Evolutionary conservation across 2,113 vertebrate species (phyloP).

Genomic region (Sinocyclocheilus maitianheensis): DNA sequence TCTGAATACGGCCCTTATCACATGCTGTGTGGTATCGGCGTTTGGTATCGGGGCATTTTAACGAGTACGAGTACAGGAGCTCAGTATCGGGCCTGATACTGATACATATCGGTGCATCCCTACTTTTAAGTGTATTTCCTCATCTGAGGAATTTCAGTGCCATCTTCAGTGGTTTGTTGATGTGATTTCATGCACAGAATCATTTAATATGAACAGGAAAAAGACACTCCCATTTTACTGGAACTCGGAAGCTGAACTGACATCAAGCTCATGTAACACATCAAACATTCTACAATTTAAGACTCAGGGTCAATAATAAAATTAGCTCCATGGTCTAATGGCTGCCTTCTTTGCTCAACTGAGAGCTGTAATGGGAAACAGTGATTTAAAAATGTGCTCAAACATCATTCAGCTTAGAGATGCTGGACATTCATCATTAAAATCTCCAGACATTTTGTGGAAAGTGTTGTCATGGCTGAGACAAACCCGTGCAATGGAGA

Average conservation of each 20-base stretch:
- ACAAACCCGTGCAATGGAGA: not conserved
- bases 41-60: too few species aligned
- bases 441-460: constrained; percentile 40
- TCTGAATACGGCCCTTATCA: too few species aligned
- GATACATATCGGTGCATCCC: too few species aligned
- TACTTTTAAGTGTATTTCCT: constrained; percentile 10
- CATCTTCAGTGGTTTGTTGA: not conserved
- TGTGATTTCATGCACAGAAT: not conserved
- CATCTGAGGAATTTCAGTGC: not conserved
- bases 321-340: constrained; percentile 38
- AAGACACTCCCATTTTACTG: constrained; percentile 12
- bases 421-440: constrained; percentile 41
- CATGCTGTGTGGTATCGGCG: too few species aligned
- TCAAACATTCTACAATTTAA: constrained; percentile 35
- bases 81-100: too few species aligned
- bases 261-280: constrained; percentile 29
- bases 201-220: not conserved
- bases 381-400: constrained; percentile 27
- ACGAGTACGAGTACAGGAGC: too few species aligned
- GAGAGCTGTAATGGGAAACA: constrained; percentile 20
- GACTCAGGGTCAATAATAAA: constrained; percentile 48
- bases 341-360: constrained; percentile 23
- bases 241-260: constrained; percentile 2
- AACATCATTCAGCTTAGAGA: constrained; percentile 18
- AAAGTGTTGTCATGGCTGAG: constrained; percentile 50